Base-by-base conservation (phyloP, 2,113 vertebrate genomes). In the Panthera leo region DNA sequence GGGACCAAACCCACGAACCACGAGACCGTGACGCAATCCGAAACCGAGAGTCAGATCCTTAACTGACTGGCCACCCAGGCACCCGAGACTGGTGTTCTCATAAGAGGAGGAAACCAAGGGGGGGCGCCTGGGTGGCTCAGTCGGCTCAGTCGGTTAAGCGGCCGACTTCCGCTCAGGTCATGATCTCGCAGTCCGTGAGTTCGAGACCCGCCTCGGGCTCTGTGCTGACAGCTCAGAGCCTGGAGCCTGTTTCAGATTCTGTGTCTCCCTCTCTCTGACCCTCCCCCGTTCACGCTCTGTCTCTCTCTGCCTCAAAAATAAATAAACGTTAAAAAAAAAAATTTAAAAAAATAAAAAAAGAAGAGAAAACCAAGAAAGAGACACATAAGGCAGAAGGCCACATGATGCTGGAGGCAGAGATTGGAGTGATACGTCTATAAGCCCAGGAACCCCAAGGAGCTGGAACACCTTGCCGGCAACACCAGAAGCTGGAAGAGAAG, bases 201-300 rank as follows among this genome's bases (percentile, higher is more conserved):
- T 68, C 1, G 31, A 68, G 31, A 5, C 31, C 67, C 15, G 0
- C 1, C 3, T n/a, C 0, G 3, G 31, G 14, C 31, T 70, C 68
- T n/a, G 7, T 21, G 19, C 55, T 58, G 55, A 58, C 55, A 5
- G 67, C 34, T n/a, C 36, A 6, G 36, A 7, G 5, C 23, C 18
- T 58, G 23, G 11, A 27, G 23, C 13, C 36, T 75, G 36, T 21
- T 75, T 75, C 71, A 7, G 71, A 42, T 42, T 75, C 36, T 73
- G 11, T 75, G 36, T 73, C 39, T 23, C 23, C 13, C 11, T 73
- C 21, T 23, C 71, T 73, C 71, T 27, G 36, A 4, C 19, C 55
- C 55, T 58, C 7, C 55, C 39, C 21, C 11, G 2, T 36, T 42
- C 39, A 23, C 7, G 11, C 11, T 42, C 65, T 34, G 36, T 68